Base-by-base conservation (phyloP, 2,113 vertebrate genomes). In the Carassius carassius region DNA sequence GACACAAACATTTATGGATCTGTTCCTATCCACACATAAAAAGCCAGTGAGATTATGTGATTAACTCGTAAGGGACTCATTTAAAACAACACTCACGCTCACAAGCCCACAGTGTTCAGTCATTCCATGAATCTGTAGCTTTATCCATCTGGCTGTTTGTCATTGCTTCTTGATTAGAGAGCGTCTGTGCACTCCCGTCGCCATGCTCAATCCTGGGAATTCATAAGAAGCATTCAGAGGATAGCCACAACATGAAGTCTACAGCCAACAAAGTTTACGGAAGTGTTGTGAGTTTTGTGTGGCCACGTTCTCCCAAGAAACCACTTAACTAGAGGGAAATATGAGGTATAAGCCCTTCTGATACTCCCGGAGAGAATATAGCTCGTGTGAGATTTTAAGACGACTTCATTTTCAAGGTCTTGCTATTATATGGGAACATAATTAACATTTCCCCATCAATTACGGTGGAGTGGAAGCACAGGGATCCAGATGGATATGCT, bases 401-500 rank as follows among this genome's bases (percentile, higher is more conserved):
- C 62, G 47, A 37, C 72, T 87, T 84, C 32, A 60, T 81, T 75
- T 69, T 72, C 51, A 76, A 35, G 13, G 54, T 72, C 78, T 32
- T 76, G 35, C 63, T 80, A 86, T 87, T 91, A 91, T 89, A 91
- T 90, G 86, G 89, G 91, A 81, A 90, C 89, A 91, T 92, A 85
- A 93, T 94, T 92, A 93, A 90, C 90, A 94, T 94, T 82, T 92
- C 88, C 89, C 81, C 75, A 90, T 88, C 90, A 91, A 91, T 92
- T 91, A 89, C 82, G 86, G 89, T 91, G 86, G 54, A 78, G 83
- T 89, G 90, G 37, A 54, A 78, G 63, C 85, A 87, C 89, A 77
- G 69, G 41, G 84, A 92, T 88, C 91, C 87, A 92, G 92, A 91
- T 89, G 88, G 91, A 92, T 91, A 89, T 88, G 88, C 88, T 93